Percentiles rank a stretch among this genome's conserved stretches.
These are phyloP conservation scores for Petaurus breviceps DNA, from an alignment of 2,113 vertebrate species.

Conservation along the genomic window DNA sequence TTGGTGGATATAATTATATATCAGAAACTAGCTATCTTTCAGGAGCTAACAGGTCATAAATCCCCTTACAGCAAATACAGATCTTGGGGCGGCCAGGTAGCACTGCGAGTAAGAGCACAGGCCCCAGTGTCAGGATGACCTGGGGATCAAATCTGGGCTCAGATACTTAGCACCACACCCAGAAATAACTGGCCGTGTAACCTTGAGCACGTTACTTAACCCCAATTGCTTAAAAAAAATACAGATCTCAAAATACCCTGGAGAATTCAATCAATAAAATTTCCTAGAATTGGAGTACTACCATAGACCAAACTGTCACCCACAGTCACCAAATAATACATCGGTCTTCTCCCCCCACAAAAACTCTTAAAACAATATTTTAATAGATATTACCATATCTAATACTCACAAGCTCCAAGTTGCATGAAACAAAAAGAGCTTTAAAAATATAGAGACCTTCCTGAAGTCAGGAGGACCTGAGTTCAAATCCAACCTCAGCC, in stretches of 20 bases:
- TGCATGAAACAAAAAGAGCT: not conserved
- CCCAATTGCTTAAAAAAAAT: no score
- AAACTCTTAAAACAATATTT: not conserved
- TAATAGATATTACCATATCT: not conserved
- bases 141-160: no score
- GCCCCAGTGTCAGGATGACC: no score
- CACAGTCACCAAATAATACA: not conserved
- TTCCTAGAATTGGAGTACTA: not conserved
- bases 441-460: not conserved
- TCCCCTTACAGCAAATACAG: not conserved
- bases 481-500: no score
- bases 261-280: not conserved
- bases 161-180: no score
- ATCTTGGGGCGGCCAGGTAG: no score
- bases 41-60: not conserved
- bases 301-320: not conserved
- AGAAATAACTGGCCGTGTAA: no score
- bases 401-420: not conserved
- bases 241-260: not conserved
- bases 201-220: no score
- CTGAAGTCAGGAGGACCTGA: no score
- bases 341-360: not conserved
- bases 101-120: no score
- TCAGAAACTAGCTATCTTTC: not conserved
- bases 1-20: not conserved